Conservation (phyloP, 2,797 vertebrate species). For the Clarias platycephalus region DNA sequence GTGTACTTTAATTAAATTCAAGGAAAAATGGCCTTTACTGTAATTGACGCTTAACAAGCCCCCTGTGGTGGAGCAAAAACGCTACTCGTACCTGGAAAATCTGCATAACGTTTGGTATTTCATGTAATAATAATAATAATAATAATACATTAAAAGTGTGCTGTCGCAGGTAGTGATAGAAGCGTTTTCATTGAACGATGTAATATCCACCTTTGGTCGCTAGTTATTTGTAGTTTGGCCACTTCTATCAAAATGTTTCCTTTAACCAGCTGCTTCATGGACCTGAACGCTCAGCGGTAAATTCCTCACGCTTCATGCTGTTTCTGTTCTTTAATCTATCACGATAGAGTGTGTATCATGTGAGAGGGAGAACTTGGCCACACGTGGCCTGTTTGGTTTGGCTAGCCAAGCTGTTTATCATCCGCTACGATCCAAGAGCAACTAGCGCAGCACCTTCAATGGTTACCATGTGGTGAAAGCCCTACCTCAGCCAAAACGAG, state of each 20-base stretch:
- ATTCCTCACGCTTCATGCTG: constrained; percentile 26
- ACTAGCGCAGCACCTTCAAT: constrained; percentile 47
- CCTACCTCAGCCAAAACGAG: constrained; percentile 41
- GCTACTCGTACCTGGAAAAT: background rate
- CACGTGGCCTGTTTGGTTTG: constrained; percentile 52
- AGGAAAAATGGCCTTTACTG: constrained; percentile 70
- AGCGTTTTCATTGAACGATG: background rate
- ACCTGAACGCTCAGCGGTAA: constrained; percentile 9
- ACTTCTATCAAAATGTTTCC: constrained; percentile 16
- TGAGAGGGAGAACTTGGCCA: constrained; percentile 40
- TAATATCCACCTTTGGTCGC: background rate
- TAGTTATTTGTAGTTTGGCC: background rate
- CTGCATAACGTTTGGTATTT: background rate
- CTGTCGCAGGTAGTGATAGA: background rate
- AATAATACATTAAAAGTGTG: background rate
- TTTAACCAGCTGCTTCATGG: constrained; percentile 17
- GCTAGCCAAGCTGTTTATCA: constrained; percentile 45
- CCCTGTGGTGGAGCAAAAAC: constrained; percentile 67
- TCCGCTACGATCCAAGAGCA: constrained; percentile 43
- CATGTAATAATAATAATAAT: background rate
- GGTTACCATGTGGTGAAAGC: constrained; percentile 44
- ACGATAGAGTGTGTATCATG: constrained; percentile 38
- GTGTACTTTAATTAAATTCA: constrained; percentile 76
- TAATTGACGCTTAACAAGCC: constrained; percentile 76
- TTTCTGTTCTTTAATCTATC: constrained; percentile 42